A percentile compares a stretch with the other conserved stretches of the same genome.
phyloP scores from a whole-genome alignment of 2,888 invertebrate species.

The Stenoptilia bipunctidactyla region DNA sequence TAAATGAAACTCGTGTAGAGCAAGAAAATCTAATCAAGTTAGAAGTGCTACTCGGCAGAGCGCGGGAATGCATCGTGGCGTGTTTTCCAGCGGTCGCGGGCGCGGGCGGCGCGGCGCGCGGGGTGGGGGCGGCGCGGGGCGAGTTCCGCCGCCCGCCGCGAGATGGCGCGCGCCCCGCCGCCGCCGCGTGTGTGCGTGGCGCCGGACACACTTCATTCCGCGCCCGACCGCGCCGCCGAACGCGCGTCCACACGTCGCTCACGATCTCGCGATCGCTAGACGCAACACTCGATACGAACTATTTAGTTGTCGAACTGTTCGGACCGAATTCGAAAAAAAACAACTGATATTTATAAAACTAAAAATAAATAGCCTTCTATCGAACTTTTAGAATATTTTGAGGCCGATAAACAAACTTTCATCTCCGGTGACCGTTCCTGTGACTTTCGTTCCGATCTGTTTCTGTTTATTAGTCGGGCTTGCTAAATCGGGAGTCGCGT shows the following conservation, averaged over 20 bases:
- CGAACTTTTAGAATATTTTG: no score
- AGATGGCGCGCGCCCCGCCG: constrained; percentile 42
- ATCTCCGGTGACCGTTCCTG: constrained; percentile 39
- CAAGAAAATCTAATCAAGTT: no score
- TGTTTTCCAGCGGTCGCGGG: constrained; percentile 35
- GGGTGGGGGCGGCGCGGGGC: constrained; percentile 18
- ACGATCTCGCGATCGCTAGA: constrained; percentile 52
- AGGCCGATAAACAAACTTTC: constrained; percentile 5
- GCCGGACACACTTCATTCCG: constrained; percentile 58
- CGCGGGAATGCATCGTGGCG: constrained; percentile 22
- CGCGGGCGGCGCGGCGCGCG: constrained; percentile 18
- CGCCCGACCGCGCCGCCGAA: constrained; percentile 63
- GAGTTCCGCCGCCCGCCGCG: constrained; percentile 52
- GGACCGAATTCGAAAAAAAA: constrained; percentile 19
- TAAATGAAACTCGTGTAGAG: no score
- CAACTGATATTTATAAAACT: constrained; percentile 15
- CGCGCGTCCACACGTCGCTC: constrained; percentile 50
- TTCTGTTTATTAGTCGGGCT: constrained; percentile 40
- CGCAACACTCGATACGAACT: constrained; percentile 14
- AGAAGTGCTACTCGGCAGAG: no score
- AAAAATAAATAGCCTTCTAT: constrained; percentile 4
- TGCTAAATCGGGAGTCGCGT: constrained; percentile 66
- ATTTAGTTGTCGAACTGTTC: constrained; percentile 14
- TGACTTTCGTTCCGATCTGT: constrained; percentile 33
- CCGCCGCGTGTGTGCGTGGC: constrained; percentile 55